Base-by-base conservation (phyloP, 2,888 invertebrate species). In the Euzetes globulus region DNA sequence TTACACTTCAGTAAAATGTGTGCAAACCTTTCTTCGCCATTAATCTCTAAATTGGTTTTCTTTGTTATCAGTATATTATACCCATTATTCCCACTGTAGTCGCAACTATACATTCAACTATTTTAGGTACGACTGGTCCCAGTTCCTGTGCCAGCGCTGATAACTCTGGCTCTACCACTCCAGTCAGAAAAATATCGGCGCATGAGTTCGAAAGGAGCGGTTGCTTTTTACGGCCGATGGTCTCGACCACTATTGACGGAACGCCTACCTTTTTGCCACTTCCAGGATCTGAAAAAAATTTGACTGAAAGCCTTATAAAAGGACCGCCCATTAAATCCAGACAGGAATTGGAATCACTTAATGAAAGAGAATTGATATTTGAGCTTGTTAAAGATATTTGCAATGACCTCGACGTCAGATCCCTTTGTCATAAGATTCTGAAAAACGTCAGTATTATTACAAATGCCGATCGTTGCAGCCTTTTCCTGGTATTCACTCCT, bases 341-440 rank as follows among this genome's bases (percentile, higher is more conserved):
- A 15, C 76, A 78, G 68, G 94, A 93, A 82, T 86, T 94, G 63
- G 86, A 90, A 80, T 90, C 91, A 80, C 85, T 95, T 82, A 92
- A 94, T 80, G 95, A 96, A 83, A 92, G 91, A 84, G 94, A 96
- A 84, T 87, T 96, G 79, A 93, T 96, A 82, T 94, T 95, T 85
- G 95, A 96, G 85, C 85, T 96, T 86, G 95, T 95, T 82, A 91
- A 94, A 85, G 95, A 96, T 84, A 95, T 96, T 81, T 94, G 94
- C 84, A 94, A 95, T 84, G 96, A 96, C 84, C 85, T 96, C 81
- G 95, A 96, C 83, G 91, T 95, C 73, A 88, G 93, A 79, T 92
- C 92, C 58, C 85, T 96, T 79, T 95, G 95, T 82, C 94, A 95
- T 87, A 96, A 96, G 86, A 96, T 96, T 82, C 87, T 84, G 33